Evolutionary conservation across 2,797 vertebrate species (phyloP), one percentile per base, ranked within the genome.

Genomic region (Anolis apletophallus): DNA sequence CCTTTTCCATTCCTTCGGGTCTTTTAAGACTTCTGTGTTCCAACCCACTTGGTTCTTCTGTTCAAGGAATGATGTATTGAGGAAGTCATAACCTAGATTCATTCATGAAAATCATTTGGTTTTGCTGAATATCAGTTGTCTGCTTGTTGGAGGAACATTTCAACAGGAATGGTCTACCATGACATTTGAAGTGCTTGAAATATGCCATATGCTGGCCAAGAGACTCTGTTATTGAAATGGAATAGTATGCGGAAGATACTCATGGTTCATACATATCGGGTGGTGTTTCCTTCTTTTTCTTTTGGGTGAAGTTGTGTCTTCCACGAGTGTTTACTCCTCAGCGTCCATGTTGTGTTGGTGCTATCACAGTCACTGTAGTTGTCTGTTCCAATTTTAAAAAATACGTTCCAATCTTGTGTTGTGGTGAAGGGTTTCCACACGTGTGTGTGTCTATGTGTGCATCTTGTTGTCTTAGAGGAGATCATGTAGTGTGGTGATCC

Each of bases 401-500:
- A 17, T 71, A 71, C 19, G 13, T 34, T 17, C 32, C 34, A 32
- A 1, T 71, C 68, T 19, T 36, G 3, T 7, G 29, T n/a, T 80
- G 13, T 5, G 9, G 16, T 21, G 50, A 80, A 80, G 29, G 16
- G 6, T 26, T 16, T 46, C 13, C 36, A 3, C 7, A 21, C 19
- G 1, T 14, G 40, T 16, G 17, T 40, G n/a, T 26, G 2, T 3
- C n/a, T 21, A 2, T 23, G 23, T 46, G 40, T 46, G 7, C 5
- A 26, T 5, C 17, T 64, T 23, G n/a, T 73, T 14, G 13, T 14
- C 52, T 13, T n/a, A 55, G 32, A 55, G 34, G 34, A 79, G 64
- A 8, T 46, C 71, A 34, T 85, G 21, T 34, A 78, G 71, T 57
- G 11, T 46, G 91, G 83, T 12, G 17, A 3, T 74, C 81, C 61